A percentile compares a stretch with the other conserved stretches of the same genome.
Evolutionary conservation across 2,797 vertebrate genomes (phyloP).

Genomic region (Heteromormyrus szaboi): DNA sequence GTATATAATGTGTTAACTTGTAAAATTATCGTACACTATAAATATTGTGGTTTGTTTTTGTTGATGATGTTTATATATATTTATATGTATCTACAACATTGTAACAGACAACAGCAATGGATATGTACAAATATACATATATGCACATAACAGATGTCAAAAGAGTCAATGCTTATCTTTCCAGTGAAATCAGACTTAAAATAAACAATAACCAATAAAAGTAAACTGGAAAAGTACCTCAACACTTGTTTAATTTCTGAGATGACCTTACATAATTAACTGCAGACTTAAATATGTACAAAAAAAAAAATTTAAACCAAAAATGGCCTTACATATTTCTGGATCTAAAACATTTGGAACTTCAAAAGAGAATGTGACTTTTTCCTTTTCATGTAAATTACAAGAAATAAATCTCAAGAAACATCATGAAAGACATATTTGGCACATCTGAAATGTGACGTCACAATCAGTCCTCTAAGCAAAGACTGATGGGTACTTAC

Average conservation of each 20-base stretch:
- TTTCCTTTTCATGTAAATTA: background rate
- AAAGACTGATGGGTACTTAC: background rate
- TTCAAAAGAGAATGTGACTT: background rate
- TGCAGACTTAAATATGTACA: background rate
- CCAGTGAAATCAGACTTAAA: background rate
- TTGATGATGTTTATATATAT: background rate
- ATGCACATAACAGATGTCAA: background rate
- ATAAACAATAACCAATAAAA: background rate
- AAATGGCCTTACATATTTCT: background rate
- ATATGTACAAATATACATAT: constrained; percentile 16
- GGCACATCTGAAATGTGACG: background rate
- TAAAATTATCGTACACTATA: background rate
- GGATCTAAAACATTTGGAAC: background rate
- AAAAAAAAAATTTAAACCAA: background rate
- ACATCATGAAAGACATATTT: background rate
- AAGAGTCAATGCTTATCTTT: background rate
- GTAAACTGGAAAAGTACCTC: background rate
- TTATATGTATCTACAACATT: background rate
- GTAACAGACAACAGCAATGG: background rate
- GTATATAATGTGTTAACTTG: background rate
- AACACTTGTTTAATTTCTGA: background rate
- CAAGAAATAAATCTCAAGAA: background rate
- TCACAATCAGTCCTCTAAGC: background rate
- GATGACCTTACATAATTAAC: background rate
- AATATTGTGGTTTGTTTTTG: constrained; percentile 7